A percentile compares a stretch with the other conserved stretches of the same genome.
These are phyloP conservation scores for Oncorhynchus gorbuscha DNA, from an alignment of 2,113 vertebrate species.

Conservation along the genomic window DNA sequence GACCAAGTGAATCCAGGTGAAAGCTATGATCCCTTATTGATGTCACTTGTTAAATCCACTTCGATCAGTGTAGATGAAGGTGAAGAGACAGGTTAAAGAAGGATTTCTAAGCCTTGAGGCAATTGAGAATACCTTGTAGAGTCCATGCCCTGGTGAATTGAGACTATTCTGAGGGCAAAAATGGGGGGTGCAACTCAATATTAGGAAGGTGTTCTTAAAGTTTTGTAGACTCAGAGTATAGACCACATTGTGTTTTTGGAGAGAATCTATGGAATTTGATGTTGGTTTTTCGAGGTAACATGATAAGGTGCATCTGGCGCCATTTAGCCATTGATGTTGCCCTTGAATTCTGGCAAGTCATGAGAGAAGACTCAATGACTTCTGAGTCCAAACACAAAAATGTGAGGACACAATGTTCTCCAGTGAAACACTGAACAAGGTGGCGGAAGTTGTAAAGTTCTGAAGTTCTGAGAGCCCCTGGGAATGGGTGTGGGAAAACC, in stretches of 20 bases:
- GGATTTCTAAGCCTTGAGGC: too few relatives aligned
- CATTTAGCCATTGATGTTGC: slow-evolving; percentile 35
- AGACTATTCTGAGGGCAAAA: too few relatives aligned
- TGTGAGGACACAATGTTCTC: slow-evolving; percentile 42
- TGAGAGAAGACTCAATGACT: slow-evolving; percentile 37
- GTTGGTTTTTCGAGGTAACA: slow-evolving; percentile 41
- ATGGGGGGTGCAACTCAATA: background rate
- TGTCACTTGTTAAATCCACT: too few relatives aligned
- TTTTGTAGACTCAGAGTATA: too few relatives aligned
- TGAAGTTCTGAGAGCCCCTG: slow-evolving; percentile 50
- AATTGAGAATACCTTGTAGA: too few relatives aligned
- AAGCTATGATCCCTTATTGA: too few relatives aligned
- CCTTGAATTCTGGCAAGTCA: slow-evolving; percentile 38
- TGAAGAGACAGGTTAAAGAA: too few relatives aligned
- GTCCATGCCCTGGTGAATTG: too few relatives aligned
- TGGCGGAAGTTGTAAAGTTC: slow-evolving; percentile 23
- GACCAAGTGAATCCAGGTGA: too few relatives aligned
- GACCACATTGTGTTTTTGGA: slow-evolving; percentile 9
- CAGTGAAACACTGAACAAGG: slow-evolving; percentile 57
- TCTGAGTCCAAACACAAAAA: slow-evolving; percentile 40
- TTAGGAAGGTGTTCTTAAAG: too few relatives aligned
- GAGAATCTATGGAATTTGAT: slow-evolving; percentile 40
- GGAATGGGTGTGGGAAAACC: slow-evolving; percentile 61
- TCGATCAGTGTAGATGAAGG: too few relatives aligned
- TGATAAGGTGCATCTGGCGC: slow-evolving; percentile 35